Evolutionary conservation across 2,797 vertebrate species (phyloP).

Genomic region (Poeciliopsis infans): DNA sequence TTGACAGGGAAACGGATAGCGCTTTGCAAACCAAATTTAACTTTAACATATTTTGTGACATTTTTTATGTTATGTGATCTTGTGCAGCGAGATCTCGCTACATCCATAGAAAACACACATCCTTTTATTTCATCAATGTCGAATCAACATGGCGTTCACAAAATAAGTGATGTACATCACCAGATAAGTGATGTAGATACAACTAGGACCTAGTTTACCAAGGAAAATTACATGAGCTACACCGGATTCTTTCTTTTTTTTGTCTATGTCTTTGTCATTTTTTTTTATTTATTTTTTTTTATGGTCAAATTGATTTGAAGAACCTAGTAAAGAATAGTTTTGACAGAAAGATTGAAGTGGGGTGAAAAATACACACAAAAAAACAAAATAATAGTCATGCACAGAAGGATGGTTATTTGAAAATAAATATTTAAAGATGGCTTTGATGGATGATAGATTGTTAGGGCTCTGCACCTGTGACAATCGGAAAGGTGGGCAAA

Average conservation of each 20-base stretch:
- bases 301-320: slow-evolving; percentile 44
- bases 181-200: not conserved
- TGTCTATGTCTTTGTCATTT: not conserved
- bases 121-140: not conserved
- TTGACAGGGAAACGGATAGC: not conserved
- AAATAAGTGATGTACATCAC: not conserved
- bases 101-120: not conserved
- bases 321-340: slow-evolving; percentile 35
- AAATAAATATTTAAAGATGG: slow-evolving; percentile 35
- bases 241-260: slow-evolving; percentile 14
- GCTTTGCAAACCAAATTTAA: not conserved
- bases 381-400: slow-evolving; percentile 21
- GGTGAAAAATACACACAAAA: slow-evolving; percentile 14
- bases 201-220: slow-evolving; percentile 22
- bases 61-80: not conserved
- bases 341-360: slow-evolving; percentile 34
- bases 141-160: not conserved
- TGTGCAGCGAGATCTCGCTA: not conserved
- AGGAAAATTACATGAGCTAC: slow-evolving; percentile 12
- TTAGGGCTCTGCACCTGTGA: slow-evolving; percentile 27
- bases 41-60: not conserved
- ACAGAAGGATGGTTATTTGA: slow-evolving; percentile 20
- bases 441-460: slow-evolving; percentile 6
- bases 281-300: not conserved
- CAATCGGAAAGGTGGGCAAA: slow-evolving; percentile 27